These are phyloP conservation scores for Gracilinanus agilis DNA, from an alignment of 2,113 vertebrate genomes.

Conservation along the genomic window DNA sequence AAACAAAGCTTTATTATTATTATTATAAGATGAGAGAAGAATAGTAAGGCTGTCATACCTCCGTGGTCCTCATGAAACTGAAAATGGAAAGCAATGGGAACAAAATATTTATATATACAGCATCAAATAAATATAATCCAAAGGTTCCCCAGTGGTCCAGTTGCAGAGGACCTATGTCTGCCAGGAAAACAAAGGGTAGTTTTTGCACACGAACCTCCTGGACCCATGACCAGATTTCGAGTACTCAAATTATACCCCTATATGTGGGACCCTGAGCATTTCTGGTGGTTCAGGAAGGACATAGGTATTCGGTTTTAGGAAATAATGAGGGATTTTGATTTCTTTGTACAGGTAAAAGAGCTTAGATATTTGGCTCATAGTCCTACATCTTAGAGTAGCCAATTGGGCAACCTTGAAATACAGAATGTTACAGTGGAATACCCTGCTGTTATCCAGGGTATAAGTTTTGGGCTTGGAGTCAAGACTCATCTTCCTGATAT, in stretches of 20 bases:
- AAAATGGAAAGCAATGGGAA: background rate
- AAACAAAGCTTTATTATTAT: background rate
- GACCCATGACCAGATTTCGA: background rate
- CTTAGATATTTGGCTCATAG: background rate
- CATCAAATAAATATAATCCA: background rate
- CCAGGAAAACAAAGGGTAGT: background rate
- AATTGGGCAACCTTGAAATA: background rate
- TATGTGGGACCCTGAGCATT: background rate
- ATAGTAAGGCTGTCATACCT: background rate
- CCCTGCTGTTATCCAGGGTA: background rate
- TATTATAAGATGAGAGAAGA: background rate
- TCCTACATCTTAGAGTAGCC: conserved; percentile 35
- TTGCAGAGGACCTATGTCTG: background rate
- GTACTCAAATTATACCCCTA: background rate
- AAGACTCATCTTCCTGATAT: too few relatives aligned
- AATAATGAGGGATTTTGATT: background rate
- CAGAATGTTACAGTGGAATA: background rate
- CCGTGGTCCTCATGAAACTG: background rate
- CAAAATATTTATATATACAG: background rate
- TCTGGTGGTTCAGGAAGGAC: background rate
- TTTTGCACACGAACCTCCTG: background rate
- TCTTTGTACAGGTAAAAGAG: background rate
- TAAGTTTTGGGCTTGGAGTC: too few relatives aligned
- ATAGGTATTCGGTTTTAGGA: background rate
- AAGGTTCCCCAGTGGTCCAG: too few relatives aligned